A percentile compares a stretch with the other conserved stretches of the same genome.
Conservation (phyloP, 64 coral and sea anemone species). For the Porites australiensis region DNA sequence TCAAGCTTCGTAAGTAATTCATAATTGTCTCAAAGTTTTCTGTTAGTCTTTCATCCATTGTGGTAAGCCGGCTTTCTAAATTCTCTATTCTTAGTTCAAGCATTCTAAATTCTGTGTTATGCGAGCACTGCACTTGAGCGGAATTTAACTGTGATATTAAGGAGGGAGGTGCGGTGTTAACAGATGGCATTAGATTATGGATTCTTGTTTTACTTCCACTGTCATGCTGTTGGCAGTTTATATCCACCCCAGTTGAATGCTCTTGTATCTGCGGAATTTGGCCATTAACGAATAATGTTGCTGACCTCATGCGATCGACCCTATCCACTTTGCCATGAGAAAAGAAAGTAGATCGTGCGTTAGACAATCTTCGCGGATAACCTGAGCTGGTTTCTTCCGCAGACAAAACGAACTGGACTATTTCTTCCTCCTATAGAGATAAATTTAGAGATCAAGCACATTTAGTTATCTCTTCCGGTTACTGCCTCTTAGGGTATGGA, state of each 20-base stretch:
- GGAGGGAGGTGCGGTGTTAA: not conserved
- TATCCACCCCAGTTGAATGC: not conserved
- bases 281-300: constrained; percentile 31
- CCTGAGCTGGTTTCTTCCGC: not conserved
- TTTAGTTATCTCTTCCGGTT: too few relatives aligned
- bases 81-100: not conserved
- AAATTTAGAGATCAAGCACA: too few relatives aligned
- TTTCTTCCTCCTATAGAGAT: not conserved
- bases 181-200: not conserved
- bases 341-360: constrained; percentile 26
- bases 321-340: not conserved
- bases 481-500: too few relatives aligned
- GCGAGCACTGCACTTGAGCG: not conserved
- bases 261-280: not conserved
- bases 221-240: not conserved
- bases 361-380: constrained; percentile 6
- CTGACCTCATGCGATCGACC: constrained; percentile 9
- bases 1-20: constrained; percentile 8
- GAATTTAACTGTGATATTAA: not conserved
- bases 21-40: constrained; percentile 48
- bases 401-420: not conserved
- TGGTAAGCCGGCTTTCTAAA: not conserved
- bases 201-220: not conserved
- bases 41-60: not conserved
- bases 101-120: not conserved